Evolutionary conservation across 1,140 invertebrate species (phyloP), one percentile per base, ranked within the genome.

Genomic region (Sarcophaga bullata): DNA sequence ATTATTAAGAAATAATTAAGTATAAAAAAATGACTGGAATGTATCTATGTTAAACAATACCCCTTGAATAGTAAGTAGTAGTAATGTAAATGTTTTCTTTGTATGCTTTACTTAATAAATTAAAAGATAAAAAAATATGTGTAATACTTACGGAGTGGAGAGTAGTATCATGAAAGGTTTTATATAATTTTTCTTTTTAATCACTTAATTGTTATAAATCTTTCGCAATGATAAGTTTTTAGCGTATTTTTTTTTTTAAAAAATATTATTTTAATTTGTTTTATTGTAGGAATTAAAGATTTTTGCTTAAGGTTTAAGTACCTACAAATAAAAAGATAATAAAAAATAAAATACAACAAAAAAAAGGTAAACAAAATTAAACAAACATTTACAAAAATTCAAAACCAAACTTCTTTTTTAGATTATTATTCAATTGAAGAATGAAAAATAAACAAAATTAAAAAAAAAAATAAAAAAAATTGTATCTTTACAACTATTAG

Each of bases 341-440:
- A 82, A 87, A 90, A 90, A 89, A 85, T 86, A 84, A 83, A 89
- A 86, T 87, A 86, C 87, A 86, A 88, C 86, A 89, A 87, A 86
- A 83, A 82, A 83, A 85, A 85, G 84, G 83, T 84, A 84, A 83
- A 62, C 15, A 52, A 72, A 82, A 82, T 37, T 54, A 58, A 82
- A 68, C 15, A 78, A 17, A 17, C n/a, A 19, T 19, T 47, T 54
- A 82, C 46, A 76, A 80, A 82, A 68, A 68, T 19, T 46, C 46
- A 58, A 46, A 46, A 76, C 73, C 73, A 76, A 49, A 68, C 11
- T 37, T 37, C 25, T 37, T 37, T 37, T 37, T 37, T 76, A 11
- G 1, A 76, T 37, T 37, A 9, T 0, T n/a, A n/a, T 76, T 76
- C 15, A 76, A n/a, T 76, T 49, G 6, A 19, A 72, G n/a, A 19